Evolutionary conservation across 2,113 vertebrate genomes (phyloP).

Genomic region (Epinephelus lanceolatus): DNA sequence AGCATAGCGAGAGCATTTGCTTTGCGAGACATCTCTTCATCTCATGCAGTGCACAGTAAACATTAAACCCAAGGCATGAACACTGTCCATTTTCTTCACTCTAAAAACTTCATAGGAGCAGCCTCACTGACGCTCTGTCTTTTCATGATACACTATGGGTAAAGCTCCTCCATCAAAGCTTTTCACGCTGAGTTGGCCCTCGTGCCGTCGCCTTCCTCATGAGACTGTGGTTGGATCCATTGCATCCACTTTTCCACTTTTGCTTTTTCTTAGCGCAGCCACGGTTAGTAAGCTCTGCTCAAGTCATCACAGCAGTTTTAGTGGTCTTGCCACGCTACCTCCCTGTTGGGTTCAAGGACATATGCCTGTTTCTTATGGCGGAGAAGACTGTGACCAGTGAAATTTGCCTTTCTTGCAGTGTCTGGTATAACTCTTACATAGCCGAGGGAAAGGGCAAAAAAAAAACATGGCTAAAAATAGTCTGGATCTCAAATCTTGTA

Average conservation of each 20-base stretch:
- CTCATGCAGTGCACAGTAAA: conserved; percentile 3
- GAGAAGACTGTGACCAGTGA: conserved; percentile 55
- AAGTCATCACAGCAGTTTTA: conserved; percentile 53
- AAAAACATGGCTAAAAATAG: conserved; percentile 40
- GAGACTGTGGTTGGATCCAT: conserved; percentile 43
- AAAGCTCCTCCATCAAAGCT: conserved; percentile 55
- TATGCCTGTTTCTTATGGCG: conserved; percentile 41
- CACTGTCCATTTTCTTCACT: conserved; percentile 29
- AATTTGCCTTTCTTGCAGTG: conserved; percentile 52
- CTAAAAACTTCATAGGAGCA: conserved; percentile 38
- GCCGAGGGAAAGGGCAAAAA: conserved; percentile 44
- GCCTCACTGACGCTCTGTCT: conserved; percentile 2
- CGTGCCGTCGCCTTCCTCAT: conserved; percentile 37
- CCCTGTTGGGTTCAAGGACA: conserved; percentile 55
- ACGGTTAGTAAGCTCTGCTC: conserved; percentile 32
- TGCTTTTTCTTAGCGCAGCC: conserved; percentile 20
- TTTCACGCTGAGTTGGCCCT: conserved; percentile 33
- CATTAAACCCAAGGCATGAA: neutral
- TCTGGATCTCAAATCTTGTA: conserved; percentile 34
- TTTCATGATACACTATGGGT: conserved; percentile 30
- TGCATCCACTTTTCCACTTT: conserved; percentile 42
- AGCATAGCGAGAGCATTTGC: conserved; percentile 5
- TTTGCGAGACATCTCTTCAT: conserved; percentile 12
- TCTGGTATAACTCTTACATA: conserved; percentile 31
- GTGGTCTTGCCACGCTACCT: conserved; percentile 28